Conservation (phyloP, 1,140 invertebrate species). For the Halesus radiatus region DNA sequence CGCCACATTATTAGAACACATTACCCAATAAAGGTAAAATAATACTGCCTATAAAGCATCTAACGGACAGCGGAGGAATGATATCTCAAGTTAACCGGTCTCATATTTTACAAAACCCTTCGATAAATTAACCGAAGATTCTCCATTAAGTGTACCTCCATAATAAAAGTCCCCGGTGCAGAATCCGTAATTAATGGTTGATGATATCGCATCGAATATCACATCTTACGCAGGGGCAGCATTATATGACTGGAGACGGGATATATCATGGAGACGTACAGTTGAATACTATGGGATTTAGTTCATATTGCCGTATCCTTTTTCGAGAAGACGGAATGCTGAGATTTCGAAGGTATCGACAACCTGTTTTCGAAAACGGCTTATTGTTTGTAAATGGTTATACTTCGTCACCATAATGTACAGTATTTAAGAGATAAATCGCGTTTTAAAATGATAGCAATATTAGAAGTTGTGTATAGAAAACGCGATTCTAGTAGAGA, state of each 20-base stretch:
- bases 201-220: slow-evolving; percentile 19
- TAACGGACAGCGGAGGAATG: slow-evolving; percentile 37
- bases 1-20: slow-evolving; percentile 22
- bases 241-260: background rate
- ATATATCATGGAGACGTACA: background rate
- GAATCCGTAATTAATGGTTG: slow-evolving; percentile 36
- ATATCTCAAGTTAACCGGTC: slow-evolving; percentile 53
- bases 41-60: slow-evolving; percentile 41
- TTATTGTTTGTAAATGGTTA: too few species aligned
- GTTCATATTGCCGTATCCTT: background rate
- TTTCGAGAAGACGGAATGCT: background rate
- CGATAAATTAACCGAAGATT: slow-evolving; percentile 40
- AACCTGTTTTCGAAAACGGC: too few species aligned
- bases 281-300: slow-evolving; percentile 8
- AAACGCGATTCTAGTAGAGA: too few species aligned
- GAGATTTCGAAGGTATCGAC: background rate
- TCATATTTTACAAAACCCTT: slow-evolving; percentile 50
- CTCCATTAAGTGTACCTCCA: slow-evolving; percentile 36
- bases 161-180: slow-evolving; percentile 42
- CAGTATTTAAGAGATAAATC: too few species aligned
- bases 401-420: too few species aligned
- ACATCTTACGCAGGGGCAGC: background rate
- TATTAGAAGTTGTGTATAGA: too few species aligned
- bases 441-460: too few species aligned
- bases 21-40: slow-evolving; percentile 51